These are phyloP conservation scores for Agrypnia vestita DNA, from an alignment of 1,140 invertebrate genomes.

Conservation along the genomic window DNA sequence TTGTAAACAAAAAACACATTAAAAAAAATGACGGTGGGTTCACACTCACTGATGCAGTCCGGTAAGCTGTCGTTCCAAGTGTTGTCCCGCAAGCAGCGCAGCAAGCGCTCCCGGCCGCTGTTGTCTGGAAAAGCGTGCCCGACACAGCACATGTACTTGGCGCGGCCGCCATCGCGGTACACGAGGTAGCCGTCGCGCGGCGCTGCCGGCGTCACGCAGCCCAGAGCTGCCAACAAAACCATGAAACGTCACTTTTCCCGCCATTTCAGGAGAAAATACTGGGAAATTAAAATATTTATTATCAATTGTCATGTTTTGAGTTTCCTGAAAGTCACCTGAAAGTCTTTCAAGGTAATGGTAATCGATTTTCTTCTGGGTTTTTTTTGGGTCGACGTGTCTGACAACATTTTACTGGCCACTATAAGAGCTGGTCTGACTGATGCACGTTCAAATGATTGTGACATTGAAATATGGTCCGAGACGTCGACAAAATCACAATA, in stretches of 20 bases:
- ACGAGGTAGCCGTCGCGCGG: conserved; percentile 76
- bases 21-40: not conserved
- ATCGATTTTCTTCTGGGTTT: too few relatives aligned
- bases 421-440: too few relatives aligned
- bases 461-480: too few relatives aligned
- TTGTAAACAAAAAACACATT: not conserved
- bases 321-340: too few relatives aligned
- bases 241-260: conserved; percentile 34
- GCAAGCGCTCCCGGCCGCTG: conserved; percentile 67
- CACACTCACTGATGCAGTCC: conserved; percentile 75
- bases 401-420: too few relatives aligned
- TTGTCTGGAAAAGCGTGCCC: conserved; percentile 76
- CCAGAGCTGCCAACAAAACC: conserved; percentile 70
- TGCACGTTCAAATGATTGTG: too few relatives aligned
- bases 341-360: too few relatives aligned
- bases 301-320: not conserved
- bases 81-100: conserved; percentile 74
- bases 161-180: conserved; percentile 72
- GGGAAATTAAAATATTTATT: not conserved
- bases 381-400: too few relatives aligned
- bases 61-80: conserved; percentile 76
- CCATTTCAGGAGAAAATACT: conserved; percentile 1
- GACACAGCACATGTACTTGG: conserved; percentile 76
- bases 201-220: conserved; percentile 73
- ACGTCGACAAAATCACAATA: too few relatives aligned